phyloP scores from a whole-genome alignment of 2,888 invertebrate genomes.

The Cephus pygmeus region DNA sequence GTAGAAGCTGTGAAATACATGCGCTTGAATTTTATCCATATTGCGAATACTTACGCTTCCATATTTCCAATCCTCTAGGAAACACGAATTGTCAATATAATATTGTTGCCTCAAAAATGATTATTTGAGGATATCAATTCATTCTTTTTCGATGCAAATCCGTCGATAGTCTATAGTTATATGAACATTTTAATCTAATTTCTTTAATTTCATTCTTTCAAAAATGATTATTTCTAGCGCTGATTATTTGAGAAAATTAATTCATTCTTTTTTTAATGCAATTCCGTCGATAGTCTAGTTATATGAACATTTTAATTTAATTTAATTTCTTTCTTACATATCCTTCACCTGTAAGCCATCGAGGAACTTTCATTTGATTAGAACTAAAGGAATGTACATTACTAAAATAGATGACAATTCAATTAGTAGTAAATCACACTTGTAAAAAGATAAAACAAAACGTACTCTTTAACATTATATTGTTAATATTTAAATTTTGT shows the following conservation, averaged over 20 bases:
- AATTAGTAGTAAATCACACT: slow-evolving; percentile 46
- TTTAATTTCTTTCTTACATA: not conserved
- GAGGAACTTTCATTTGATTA: slow-evolving; percentile 17
- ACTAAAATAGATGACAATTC: slow-evolving; percentile 40
- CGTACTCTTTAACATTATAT: slow-evolving; percentile 43
- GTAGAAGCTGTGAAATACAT: not conserved
- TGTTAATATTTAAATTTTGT: slow-evolving; percentile 55
- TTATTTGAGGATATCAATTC: not conserved
- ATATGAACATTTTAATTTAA: not conserved
- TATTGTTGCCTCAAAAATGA: not conserved
- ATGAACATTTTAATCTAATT: not conserved
- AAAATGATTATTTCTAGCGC: not conserved
- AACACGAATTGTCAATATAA: not conserved
- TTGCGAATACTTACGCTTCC: not conserved
- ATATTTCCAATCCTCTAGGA: not conserved
- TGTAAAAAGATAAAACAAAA: slow-evolving; percentile 57
- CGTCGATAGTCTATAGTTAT: not conserved
- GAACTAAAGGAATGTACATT: slow-evolving; percentile 32
- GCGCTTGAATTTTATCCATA: not conserved
- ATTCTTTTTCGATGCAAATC: not conserved
- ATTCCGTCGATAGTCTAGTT: not conserved
- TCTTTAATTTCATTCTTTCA: not conserved
- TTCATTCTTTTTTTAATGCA: not conserved
- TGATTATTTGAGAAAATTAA: not conserved
- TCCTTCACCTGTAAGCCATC: slow-evolving; percentile 4